These are phyloP conservation scores for Amphiprion clarkii DNA, from an alignment of 2,797 vertebrate species.

Conservation along the genomic window DNA sequence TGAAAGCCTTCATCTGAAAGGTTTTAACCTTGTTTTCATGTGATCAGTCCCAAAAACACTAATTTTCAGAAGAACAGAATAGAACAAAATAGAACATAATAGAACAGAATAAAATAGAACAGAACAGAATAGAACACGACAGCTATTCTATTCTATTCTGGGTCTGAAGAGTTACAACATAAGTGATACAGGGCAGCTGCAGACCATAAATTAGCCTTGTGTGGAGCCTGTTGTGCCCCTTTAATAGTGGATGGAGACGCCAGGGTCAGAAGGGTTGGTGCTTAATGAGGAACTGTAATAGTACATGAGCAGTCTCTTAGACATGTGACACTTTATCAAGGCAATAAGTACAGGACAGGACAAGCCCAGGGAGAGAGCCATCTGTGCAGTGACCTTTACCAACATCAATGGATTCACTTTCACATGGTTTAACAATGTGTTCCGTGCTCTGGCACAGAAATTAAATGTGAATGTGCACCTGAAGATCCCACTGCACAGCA, in stretches of 20 bases:
- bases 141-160: background rate
- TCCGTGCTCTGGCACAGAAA: conserved; percentile 15
- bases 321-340: conserved; percentile 41
- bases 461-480: background rate
- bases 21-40: conserved; percentile 29
- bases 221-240: conserved; percentile 46
- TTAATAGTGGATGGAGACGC: conserved; percentile 35
- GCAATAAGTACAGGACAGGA: conserved; percentile 26
- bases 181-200: conserved; percentile 17
- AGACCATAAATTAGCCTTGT: conserved; percentile 34
- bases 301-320: conserved; percentile 38
- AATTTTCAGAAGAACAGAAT: background rate
- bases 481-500: background rate
- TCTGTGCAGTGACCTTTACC: conserved; percentile 37
- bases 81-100: too few species aligned
- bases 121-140: too few species aligned
- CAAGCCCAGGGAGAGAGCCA: conserved; percentile 1
- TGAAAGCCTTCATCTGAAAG: conserved; percentile 23
- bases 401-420: conserved; percentile 27
- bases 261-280: conserved; percentile 41
- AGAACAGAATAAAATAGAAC: too few species aligned
- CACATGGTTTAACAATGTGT: conserved; percentile 25
- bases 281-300: conserved; percentile 53
- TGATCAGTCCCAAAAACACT: background rate
- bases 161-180: conserved; percentile 2